Evolutionary conservation across 2,113 vertebrate genomes (phyloP).

Genomic region (Stercorarius parasiticus): DNA sequence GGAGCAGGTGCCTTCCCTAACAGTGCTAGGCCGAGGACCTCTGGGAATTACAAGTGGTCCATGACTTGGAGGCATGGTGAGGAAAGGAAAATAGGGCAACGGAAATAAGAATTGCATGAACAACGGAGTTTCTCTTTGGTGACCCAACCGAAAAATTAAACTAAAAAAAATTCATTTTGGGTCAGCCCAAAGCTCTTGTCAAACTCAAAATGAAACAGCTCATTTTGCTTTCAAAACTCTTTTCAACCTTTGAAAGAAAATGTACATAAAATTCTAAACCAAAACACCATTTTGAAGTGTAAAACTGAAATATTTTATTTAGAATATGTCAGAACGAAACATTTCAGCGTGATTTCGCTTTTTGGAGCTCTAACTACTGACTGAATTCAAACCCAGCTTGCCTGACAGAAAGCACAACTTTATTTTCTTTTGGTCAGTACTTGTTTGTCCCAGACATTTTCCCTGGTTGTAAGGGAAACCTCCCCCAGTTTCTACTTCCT

Average conservation of each 20-base stretch:
- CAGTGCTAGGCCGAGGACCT: rapidly evolving
- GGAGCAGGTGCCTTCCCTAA: neutral
- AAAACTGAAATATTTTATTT: neutral
- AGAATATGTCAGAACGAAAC: neutral
- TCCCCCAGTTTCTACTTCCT: neutral
- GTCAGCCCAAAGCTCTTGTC: neutral
- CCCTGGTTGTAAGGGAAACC: neutral
- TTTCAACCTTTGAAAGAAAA: slow-evolving; percentile 1
- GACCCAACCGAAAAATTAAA: neutral
- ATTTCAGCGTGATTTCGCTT: neutral
- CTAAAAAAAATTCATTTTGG: neutral
- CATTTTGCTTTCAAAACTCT: neutral
- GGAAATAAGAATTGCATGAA: neutral
- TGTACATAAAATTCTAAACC: neutral
- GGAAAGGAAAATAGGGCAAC: neutral
- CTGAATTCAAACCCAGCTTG: neutral
- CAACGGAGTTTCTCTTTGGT: neutral
- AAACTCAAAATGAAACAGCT: slow-evolving; percentile 32
- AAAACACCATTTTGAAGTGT: neutral
- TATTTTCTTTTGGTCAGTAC: neutral
- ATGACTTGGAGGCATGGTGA: neutral
- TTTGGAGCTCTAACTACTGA: neutral
- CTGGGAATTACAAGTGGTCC: neutral
- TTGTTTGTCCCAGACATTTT: neutral
- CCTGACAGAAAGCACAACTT: neutral